Evolutionary conservation across 2,797 vertebrate genomes (phyloP), one percentile per base, ranked within the genome.

Genomic region (Ctenosaura bakeri): DNA sequence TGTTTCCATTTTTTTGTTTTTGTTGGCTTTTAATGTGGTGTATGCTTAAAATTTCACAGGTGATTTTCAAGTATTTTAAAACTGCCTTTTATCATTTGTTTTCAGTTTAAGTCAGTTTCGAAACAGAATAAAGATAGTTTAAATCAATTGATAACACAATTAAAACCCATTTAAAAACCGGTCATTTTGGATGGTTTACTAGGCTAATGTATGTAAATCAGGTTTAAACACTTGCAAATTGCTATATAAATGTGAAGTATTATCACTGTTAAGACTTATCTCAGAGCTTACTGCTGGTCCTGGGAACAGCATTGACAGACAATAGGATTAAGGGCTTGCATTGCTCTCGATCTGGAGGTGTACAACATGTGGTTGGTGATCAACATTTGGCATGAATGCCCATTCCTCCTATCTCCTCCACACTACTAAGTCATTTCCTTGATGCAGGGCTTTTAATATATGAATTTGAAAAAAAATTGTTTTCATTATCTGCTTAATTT

Each of bases 381-480:
- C 87, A 82, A 86, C 90, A 85, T 94, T 92, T 95, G 93, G 84
- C 94, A 88, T 90, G 88, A 94, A 80, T 94, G 95, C 88, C 78
- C 78, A 42, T 88, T 92, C 79, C 9, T 83, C 95, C 90, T 87
- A 94, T 92, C 89, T 93, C 94, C 89, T 93, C 88, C 90, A 89
- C 62, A 86, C 84, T 92, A 92, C 69, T 82, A 92, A 94, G 35
- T 95, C 56, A 95, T 96, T 96, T 96, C 85, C 93, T 94, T 95
- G 94, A 95, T 94, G 93, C 87, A 92, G 87, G 92, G 95, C 94
- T 96, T 96, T 96, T 97, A 97, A 96, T 97, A 96, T 96, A 78
- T 88, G 88, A 91, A 92, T 76, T 86, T 90, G 52, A 89, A 91
- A 56, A 93, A 92, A 56, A 93, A 92, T 93, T 88, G 35, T 85